Conservation (phyloP, 2,113 vertebrate genomes). For the Myrmophylax atrothorax region DNA sequence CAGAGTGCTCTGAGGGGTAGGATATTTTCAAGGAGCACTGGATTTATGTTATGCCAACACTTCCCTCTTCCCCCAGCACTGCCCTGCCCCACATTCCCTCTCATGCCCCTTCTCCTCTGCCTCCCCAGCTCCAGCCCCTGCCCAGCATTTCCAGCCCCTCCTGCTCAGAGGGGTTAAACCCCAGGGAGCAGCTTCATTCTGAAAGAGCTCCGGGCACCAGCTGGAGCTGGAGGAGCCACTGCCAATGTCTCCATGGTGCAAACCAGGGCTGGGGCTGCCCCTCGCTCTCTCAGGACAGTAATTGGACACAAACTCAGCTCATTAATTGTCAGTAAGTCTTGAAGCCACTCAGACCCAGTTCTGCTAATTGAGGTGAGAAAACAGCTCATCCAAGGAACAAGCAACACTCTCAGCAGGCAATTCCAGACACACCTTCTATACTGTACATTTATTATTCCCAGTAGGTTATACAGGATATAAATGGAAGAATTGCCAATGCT, state of each 20-base stretch:
- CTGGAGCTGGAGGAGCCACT: neutral
- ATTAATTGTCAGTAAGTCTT: neutral
- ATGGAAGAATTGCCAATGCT: neutral
- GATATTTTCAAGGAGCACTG: neutral
- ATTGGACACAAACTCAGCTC: neutral
- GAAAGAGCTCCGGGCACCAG: neutral
- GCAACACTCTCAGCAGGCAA: neutral
- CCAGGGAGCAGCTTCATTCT: neutral
- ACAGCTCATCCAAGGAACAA: neutral
- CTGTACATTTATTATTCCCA: neutral
- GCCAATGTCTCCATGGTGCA: neutral
- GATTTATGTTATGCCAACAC: neutral
- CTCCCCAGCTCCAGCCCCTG: neutral
- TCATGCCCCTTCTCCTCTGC: neutral
- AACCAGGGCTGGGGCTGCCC: neutral
- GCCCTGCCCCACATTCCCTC: neutral
- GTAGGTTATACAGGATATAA: neutral
- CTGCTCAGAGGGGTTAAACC: neutral
- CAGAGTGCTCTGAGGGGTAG: neutral
- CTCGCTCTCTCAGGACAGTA: neutral
- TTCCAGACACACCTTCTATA: neutral
- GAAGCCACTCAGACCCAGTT: neutral
- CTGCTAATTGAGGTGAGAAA: neutral
- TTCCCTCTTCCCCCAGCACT: neutral
- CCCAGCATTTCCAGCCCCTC: neutral